A percentile compares a stretch with the other conserved stretches of the same genome.
Evolutionary conservation across 1,140 invertebrate species (phyloP).

Genomic region (Procambarus virginalis): DNA sequence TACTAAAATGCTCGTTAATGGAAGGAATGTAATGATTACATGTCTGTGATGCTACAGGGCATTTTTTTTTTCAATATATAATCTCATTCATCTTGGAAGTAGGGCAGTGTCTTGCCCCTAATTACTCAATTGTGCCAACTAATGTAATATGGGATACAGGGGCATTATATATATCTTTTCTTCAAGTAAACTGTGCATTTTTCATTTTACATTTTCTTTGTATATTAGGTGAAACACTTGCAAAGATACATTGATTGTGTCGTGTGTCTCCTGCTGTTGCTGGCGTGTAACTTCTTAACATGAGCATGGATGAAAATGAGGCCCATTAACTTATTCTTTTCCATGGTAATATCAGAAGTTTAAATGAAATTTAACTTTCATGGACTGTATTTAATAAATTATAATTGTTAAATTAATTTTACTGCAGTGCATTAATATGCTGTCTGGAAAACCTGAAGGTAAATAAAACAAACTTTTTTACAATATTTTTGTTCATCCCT

Average conservation of each 20-base stretch:
- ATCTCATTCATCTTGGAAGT: not conserved
- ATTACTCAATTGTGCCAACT: constrained; percentile 22
- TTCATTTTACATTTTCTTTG: not conserved
- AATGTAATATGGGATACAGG: not conserved
- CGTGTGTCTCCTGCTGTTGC: not conserved
- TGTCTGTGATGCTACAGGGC: constrained; percentile 38
- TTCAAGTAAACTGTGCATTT: not conserved
- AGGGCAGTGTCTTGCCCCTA: not conserved
- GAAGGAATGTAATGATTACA: not conserved
- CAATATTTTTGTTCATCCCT: not conserved
- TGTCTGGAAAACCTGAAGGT: not conserved
- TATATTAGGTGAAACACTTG: not conserved
- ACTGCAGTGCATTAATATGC: not conserved
- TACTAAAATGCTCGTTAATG: constrained; percentile 5
- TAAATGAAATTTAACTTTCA: not conserved
- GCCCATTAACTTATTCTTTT: too few species aligned
- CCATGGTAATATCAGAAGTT: too few species aligned
- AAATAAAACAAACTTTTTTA: not conserved
- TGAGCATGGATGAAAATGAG: not conserved
- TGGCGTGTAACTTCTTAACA: not conserved
- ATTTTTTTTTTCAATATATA: not conserved
- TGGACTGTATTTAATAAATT: not conserved
- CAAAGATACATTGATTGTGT: not conserved
- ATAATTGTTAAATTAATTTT: not conserved
- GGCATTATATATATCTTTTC: not conserved